Evolutionary conservation across 1,140 invertebrate species (phyloP), one percentile per base, ranked within the genome.

Genomic region (Pseudomyrmex concolor): DNA sequence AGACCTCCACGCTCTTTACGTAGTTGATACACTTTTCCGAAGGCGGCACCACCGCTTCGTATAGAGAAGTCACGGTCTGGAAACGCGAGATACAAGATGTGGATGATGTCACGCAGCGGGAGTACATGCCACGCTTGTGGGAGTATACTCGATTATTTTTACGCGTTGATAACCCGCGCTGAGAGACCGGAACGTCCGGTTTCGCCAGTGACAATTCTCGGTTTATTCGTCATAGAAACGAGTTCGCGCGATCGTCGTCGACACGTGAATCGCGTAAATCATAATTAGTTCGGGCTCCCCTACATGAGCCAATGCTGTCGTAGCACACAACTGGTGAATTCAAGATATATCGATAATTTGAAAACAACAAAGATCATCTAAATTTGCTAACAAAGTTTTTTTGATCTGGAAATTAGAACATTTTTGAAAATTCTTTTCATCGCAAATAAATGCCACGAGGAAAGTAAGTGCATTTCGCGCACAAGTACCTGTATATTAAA

Each of bases 401-500:
- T 5, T 34, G 34, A 34, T 34, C 34, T 34, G 34, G 5, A 34
- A 34, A 5, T 34, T 34, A 5, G 34, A 5, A 34, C 0, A 50
- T 3, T 48, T 5, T 7, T 15, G 9, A 25, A 45, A 0, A 9
- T 60, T 8, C 2, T 3, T n/a, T n/a, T 13, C 55, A 4, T 2
- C 19, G 5, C 7, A n/a, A 17, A 12, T 10, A 34, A 55, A 17
- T 10, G 19, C 13, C 48, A 22, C 10, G 22, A 12, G 7, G 2
- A 55, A 22, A 34, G 0, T 10, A 17, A 15, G n/a, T n/a, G 12
- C 19, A 60, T 34, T 34, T 34, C 34, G 17, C 1, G 43, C 10
- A 10, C 22, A 1, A 19, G 81, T 71, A 94, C 93, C 91, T 94
- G 93, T 83, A 95, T 94, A 86, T 95, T 94, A 62, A 95, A 94